phyloP scores from a whole-genome alignment of 2,797 vertebrate genomes.

The Lateolabrax maculatus region DNA sequence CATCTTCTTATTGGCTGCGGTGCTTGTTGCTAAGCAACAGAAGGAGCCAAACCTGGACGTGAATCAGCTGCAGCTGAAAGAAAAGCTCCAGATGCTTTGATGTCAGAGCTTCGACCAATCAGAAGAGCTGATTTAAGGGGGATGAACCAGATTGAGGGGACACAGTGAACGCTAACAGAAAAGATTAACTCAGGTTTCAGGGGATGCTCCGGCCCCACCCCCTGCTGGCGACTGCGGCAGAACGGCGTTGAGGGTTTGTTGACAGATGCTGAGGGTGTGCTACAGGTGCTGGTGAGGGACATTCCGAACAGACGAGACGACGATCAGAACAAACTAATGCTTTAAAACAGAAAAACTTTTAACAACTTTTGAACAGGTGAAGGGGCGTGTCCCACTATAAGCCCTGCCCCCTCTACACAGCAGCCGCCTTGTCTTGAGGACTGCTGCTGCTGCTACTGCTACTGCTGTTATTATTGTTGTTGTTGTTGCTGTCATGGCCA shows the following conservation, averaged over 20 bases:
- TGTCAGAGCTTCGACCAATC: conserved; percentile 53
- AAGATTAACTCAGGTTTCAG: background rate
- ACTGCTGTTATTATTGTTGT: conserved; percentile 39
- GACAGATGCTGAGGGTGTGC: conserved; percentile 38
- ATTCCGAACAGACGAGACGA: conserved; percentile 41
- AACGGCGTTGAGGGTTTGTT: conserved; percentile 29
- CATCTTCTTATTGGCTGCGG: conserved; percentile 3
- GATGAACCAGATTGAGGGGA: background rate
- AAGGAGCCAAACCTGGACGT: background rate
- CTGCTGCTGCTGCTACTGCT: conserved; percentile 57
- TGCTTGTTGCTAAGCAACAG: conserved; percentile 41
- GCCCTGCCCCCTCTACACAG: conserved; percentile 58
- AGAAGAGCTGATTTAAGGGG: conserved; percentile 24
- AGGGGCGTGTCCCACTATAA: background rate
- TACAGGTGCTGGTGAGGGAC: conserved; percentile 75
- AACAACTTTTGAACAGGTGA: background rate
- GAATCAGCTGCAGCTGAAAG: conserved; percentile 25
- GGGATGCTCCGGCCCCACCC: background rate
- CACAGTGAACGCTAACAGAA: background rate
- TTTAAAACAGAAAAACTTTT: conserved; percentile 35
- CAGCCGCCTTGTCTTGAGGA: conserved; percentile 77
- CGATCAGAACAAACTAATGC: conserved; percentile 22
- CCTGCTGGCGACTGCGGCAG: background rate
- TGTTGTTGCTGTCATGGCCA: conserved; percentile 79
- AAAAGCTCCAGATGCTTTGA: conserved; percentile 31